Conservation (phyloP, 2,888 invertebrate species). For the Microchrysa polita region DNA sequence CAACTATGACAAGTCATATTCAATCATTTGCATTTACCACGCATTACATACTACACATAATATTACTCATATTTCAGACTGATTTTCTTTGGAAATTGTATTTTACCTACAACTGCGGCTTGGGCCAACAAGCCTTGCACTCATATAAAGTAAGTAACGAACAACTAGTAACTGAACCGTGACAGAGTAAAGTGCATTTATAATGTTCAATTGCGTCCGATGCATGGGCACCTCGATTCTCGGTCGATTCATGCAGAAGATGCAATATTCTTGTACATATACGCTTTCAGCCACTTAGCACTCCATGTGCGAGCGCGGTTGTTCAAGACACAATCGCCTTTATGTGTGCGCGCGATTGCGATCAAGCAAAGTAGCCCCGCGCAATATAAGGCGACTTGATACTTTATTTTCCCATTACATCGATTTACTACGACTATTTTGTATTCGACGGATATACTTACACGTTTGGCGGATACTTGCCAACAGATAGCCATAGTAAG, state of each 20-base stretch:
- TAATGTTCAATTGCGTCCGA: slow-evolving; percentile 40
- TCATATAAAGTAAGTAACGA: not conserved
- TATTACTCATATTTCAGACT: slow-evolving; percentile 32
- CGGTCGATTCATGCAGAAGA: not conserved
- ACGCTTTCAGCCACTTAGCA: slow-evolving; percentile 30
- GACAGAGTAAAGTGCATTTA: slow-evolving; percentile 38
- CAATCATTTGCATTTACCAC: slow-evolving; percentile 33
- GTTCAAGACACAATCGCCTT: slow-evolving; percentile 30
- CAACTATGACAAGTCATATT: slow-evolving; percentile 17
- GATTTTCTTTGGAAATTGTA: slow-evolving; percentile 33
- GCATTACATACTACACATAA: too few relatives aligned
- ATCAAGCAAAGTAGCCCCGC: slow-evolving; percentile 38
- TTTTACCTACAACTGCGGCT: not conserved
- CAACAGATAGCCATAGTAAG: slow-evolving; percentile 15
- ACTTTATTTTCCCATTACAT: slow-evolving; percentile 43
- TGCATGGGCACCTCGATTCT: not conserved
- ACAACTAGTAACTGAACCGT: slow-evolving; percentile 34
- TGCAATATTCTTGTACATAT: slow-evolving; percentile 19
- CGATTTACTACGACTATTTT: slow-evolving; percentile 40
- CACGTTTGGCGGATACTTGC: not conserved
- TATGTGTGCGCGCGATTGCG: slow-evolving; percentile 37
- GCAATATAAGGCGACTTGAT: slow-evolving; percentile 36
- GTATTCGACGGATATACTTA: slow-evolving; percentile 28
- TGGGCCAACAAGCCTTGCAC: too few relatives aligned
- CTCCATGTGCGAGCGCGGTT: slow-evolving; percentile 8